Conservation (phyloP, 1,140 invertebrate genomes). For the Scaptomyza graminum region DNA sequence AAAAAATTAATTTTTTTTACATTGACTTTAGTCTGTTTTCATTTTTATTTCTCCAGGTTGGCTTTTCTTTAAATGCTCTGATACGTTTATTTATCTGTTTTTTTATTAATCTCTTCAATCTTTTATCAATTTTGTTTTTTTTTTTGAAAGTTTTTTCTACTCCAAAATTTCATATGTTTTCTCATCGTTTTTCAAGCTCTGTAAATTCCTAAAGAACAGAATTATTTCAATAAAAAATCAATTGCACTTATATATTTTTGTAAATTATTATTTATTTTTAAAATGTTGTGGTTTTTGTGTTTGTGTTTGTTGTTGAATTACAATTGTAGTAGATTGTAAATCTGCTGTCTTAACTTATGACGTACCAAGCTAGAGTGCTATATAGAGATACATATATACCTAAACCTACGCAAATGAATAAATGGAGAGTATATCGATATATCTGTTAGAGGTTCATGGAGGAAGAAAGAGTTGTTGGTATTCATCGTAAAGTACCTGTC, state of each 20-base stretch:
- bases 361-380: slow-evolving; percentile 66
- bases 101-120: no score
- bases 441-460: slow-evolving; percentile 9
- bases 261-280: slow-evolving; percentile 43
- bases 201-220: no score
- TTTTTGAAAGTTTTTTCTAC: no score
- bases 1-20: no score
- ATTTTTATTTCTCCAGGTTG: no score
- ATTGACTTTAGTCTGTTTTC: no score
- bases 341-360: slow-evolving; percentile 47
- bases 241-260: slow-evolving; percentile 3
- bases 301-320: slow-evolving; percentile 29
- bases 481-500: slow-evolving; percentile 8
- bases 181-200: no score
- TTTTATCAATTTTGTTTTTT: neutral
- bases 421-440: slow-evolving; percentile 40
- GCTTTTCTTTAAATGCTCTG: no score
- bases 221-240: no score
- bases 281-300: slow-evolving; percentile 30
- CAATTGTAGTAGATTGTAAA: slow-evolving; percentile 24
- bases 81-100: no score
- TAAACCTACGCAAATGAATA: slow-evolving; percentile 78
- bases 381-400: slow-evolving; percentile 60
- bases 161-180: no score
- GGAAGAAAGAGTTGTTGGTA: slow-evolving; percentile 7